Conservation (phyloP, 2,797 vertebrate genomes). For the Sylvia borin region DNA sequence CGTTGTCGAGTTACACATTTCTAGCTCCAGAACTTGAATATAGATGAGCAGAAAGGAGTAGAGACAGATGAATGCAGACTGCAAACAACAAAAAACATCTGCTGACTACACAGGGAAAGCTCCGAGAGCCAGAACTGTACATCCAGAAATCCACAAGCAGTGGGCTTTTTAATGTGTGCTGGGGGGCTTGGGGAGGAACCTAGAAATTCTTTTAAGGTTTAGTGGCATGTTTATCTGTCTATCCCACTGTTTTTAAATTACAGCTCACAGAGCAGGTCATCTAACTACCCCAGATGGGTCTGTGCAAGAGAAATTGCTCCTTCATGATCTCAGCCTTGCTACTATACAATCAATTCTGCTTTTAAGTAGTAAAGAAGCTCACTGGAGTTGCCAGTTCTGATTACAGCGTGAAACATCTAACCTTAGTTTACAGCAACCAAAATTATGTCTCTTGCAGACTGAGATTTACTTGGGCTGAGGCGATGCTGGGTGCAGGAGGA, state of each 20-base stretch:
- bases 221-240: not conserved
- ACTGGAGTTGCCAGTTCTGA: slow-evolving; percentile 10
- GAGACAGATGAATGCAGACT: slow-evolving; percentile 42
- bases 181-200: not conserved
- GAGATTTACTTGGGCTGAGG: not conserved
- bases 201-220: not conserved
- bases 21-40: slow-evolving; percentile 51
- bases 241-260: not conserved
- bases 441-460: not conserved
- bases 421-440: not conserved
- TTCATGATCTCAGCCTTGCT: not conserved
- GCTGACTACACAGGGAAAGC: not conserved
- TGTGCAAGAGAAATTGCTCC: slow-evolving; percentile 11
- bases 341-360: not conserved
- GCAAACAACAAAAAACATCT: slow-evolving; percentile 25
- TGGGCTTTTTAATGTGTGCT: not conserved
- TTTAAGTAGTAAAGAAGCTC: slow-evolving; percentile 31
- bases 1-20: slow-evolving; percentile 13
- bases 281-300: not conserved
- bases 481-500: not conserved
- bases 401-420: not conserved
- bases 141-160: not conserved
- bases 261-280: not conserved
- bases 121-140: not conserved
- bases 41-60: slow-evolving; percentile 27